Base-by-base conservation (phyloP, 2,797 vertebrate species). In the Tachyglossus aculeatus region DNA sequence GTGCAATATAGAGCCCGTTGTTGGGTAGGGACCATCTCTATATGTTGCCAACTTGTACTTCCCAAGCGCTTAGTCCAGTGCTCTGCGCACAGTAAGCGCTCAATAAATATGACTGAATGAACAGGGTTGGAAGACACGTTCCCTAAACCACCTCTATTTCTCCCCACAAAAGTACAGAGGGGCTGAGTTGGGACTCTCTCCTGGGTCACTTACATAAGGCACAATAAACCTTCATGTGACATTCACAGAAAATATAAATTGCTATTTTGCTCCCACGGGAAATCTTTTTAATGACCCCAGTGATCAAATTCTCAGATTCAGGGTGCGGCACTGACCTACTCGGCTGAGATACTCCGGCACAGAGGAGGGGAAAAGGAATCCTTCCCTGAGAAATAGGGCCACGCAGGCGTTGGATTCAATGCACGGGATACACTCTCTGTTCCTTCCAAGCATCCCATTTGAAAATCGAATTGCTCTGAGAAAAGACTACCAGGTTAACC, bases 201-300 rank as follows among this genome's bases (percentile, higher is more conserved):
- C 72, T 29, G 34, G 57, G 81, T 69, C 59, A 53, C 80, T 92
- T 92, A 88, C 34, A 40, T 88, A 89, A 91, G 82, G 60, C 70
- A 78, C 31, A 69, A 71, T 48, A 82, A 90, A 90, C 91, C 89
- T 92, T 91, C 77, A 58, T 41, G 44, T 85, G 88, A 87, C 84
- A 87, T 82, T 89, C 84, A 81, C 43, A 19, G 58, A 82, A 83
- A 80, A 83, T 56, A 21, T 82, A 86, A 86, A 53, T 77, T 78
- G 72, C 71, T 87, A 24, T 76, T 67, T 33, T 71, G 50, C 39
- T 45, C 37, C 53, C 40, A 19, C n/a, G 3, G 21, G 83, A 74
- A 71, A 73, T 41, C n/a, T 57, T 67, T 78, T 81, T 82, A 89
- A 84, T 50, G 80, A 81, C 47, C 69, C 45, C 62, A 86, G 70